Conservation (phyloP, 1,140 invertebrate genomes). For the Babylonia areolata region DNA sequence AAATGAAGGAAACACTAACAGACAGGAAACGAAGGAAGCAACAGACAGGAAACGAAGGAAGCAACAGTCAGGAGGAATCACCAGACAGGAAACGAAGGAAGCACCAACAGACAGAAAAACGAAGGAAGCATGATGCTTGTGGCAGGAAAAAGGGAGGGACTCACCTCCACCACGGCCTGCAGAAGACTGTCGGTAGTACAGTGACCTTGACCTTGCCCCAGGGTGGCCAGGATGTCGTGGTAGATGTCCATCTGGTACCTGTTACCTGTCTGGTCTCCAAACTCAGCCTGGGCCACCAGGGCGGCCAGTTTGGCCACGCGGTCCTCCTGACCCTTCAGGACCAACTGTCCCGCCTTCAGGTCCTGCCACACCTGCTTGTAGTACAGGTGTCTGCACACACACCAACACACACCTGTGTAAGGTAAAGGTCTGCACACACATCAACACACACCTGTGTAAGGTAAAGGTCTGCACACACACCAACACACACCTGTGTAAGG, state of each 20-base stretch:
- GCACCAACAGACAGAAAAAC: no score
- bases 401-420: not conserved
- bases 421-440: conserved; percentile 10
- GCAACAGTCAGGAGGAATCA: no score
- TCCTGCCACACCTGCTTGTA: conserved; percentile 88
- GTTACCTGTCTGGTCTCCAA: conserved; percentile 75
- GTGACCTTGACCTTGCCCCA: conserved; percentile 18
- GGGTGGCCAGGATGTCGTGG: conserved; percentile 43
- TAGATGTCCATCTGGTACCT: conserved; percentile 55
- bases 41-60: no score
- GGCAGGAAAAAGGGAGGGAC: no score
- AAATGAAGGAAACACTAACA: no score
- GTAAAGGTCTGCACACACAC: no score
- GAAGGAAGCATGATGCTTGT: no score
- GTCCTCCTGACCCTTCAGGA: not conserved
- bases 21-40: no score
- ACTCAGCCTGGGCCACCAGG: conserved; percentile 85
- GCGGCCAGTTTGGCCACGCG: conserved; percentile 81
- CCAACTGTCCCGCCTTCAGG: conserved; percentile 71
- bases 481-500: no score
- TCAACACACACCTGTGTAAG: not conserved
- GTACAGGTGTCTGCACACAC: conserved; percentile 83
- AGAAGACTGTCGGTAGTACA: not conserved
- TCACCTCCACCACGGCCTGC: conserved; percentile 21
- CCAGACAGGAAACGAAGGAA: no score